phyloP scores from a whole-genome alignment of 2,113 vertebrate species.

The Chaetorhynchus papuensis region DNA sequence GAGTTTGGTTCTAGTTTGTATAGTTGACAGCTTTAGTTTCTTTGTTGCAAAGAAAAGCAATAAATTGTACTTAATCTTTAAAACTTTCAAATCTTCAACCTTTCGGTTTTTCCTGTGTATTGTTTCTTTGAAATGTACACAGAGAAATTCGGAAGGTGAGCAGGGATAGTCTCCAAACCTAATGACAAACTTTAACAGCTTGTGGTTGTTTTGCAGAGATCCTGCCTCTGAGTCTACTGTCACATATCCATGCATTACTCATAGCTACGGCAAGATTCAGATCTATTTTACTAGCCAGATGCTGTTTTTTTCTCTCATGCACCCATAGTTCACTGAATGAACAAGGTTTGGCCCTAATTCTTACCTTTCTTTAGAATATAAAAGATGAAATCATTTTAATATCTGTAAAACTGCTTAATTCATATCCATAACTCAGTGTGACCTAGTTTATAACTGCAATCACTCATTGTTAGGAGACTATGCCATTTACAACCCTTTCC shows the following conservation, averaged over 20 bases:
- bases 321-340: not conserved
- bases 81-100: not conserved
- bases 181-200: constrained; percentile 44
- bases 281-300: not conserved
- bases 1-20: not conserved
- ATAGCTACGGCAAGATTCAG: not conserved
- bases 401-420: not conserved
- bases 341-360: not conserved
- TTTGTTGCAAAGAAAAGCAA: not conserved
- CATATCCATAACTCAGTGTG: not conserved
- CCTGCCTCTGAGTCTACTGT: not conserved
- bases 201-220: constrained; percentile 49
- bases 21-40: not conserved
- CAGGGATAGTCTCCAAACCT: constrained; percentile 36
- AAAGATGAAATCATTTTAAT: not conserved
- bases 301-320: not conserved
- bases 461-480: not conserved
- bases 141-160: not conserved
- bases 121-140: not conserved
- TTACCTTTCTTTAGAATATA: not conserved
- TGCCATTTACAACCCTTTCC: not conserved
- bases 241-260: not conserved
- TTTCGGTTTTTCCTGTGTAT: not conserved
- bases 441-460: not conserved
- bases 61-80: not conserved